A percentile compares a stretch with the other conserved stretches of the same genome.
phyloP scores from a whole-genome alignment of 2,797 vertebrate species.

The Rhinoraja longicauda region DNA sequence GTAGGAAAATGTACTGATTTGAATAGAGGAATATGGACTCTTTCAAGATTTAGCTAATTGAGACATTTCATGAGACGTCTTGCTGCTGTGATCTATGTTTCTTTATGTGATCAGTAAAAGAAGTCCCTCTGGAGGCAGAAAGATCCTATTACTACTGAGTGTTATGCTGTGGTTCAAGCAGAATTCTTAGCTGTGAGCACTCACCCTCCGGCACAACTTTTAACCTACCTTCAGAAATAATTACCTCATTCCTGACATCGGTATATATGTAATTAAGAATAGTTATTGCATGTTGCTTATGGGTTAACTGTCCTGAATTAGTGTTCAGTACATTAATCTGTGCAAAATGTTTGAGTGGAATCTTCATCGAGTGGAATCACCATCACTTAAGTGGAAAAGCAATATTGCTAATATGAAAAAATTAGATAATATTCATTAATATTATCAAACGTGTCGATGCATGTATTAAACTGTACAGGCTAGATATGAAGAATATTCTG shows the following conservation, averaged over 20 bases:
- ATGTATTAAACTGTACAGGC: background rate
- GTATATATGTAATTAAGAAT: background rate
- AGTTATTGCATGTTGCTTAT: background rate
- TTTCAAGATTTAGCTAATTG: background rate
- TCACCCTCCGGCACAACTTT: background rate
- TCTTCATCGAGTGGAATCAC: background rate
- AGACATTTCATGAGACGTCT: background rate
- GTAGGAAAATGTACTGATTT: background rate
- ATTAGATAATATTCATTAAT: background rate
- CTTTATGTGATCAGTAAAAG: background rate
- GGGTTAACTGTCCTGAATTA: background rate
- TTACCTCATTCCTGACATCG: background rate
- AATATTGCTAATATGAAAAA: background rate
- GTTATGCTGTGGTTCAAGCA: background rate
- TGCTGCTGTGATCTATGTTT: background rate
- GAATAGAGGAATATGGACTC: background rate
- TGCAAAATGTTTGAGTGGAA: background rate
- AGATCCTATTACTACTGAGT: background rate
- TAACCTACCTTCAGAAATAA: background rate
- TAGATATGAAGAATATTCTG: background rate
- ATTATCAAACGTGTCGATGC: background rate
- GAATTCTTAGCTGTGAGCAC: background rate
- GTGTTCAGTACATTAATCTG: background rate
- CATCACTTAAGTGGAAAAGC: background rate
- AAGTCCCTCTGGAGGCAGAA: background rate